Conservation (phyloP, 2,888 invertebrate species). For the Falcaria lacertinaria region DNA sequence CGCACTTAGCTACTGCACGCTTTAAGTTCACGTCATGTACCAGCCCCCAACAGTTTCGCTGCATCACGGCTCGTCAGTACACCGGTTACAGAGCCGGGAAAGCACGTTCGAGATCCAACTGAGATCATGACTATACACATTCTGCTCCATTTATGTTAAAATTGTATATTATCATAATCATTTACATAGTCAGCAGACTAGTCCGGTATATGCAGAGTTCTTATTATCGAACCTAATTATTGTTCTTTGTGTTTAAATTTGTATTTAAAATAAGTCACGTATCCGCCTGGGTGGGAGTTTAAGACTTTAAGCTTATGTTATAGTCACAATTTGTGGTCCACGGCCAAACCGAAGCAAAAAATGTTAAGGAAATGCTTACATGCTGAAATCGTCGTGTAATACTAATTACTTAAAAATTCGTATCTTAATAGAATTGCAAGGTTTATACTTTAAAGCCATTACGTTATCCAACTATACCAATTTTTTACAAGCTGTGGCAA, state of each 20-base stretch:
- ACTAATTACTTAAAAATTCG: too few species aligned
- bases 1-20: background rate
- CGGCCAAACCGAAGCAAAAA: too few species aligned
- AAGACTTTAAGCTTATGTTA: constrained; percentile 43
- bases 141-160: constrained; percentile 70
- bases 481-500: too few species aligned
- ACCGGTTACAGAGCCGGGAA: constrained; percentile 47
- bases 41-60: constrained; percentile 44
- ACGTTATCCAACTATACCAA: too few species aligned
- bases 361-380: too few species aligned
- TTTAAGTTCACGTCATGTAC: constrained; percentile 17
- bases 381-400: too few species aligned
- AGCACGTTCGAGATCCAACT: constrained; percentile 50
- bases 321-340: too few species aligned
- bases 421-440: too few species aligned
- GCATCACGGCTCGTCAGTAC: constrained; percentile 53
- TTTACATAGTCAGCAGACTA: constrained; percentile 65
- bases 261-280: constrained; percentile 64
- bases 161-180: constrained; percentile 69
- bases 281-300: constrained; percentile 43
- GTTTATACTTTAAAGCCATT: too few species aligned
- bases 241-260: constrained; percentile 73
- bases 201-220: constrained; percentile 55
- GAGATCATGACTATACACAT: constrained; percentile 66
- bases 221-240: constrained; percentile 74